Conservation (phyloP, 2,113 vertebrate species). For the Aspiorhynchus laticeps region DNA sequence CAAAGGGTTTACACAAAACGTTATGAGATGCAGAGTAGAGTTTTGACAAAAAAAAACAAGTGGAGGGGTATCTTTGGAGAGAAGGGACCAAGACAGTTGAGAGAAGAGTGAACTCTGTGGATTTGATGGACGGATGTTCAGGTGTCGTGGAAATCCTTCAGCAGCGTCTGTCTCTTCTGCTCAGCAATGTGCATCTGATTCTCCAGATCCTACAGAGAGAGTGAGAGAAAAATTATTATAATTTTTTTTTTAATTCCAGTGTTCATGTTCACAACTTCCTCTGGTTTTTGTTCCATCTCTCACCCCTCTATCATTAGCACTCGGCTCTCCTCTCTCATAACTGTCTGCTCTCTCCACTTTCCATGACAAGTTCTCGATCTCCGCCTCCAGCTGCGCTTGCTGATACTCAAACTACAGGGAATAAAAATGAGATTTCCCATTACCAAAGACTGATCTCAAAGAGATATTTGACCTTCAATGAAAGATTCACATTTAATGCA, state of each 20-base stretch:
- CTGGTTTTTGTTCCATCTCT: constrained; percentile 25
- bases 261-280: background rate
- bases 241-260: background rate
- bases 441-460: background rate
- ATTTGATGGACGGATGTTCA: constrained; percentile 71
- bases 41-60: constrained; percentile 57
- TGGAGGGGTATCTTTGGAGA: constrained; percentile 54
- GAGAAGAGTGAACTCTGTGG: constrained; percentile 61
- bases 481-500: background rate
- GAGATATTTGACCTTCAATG: background rate
- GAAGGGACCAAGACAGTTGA: constrained; percentile 40
- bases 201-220: constrained; percentile 86
- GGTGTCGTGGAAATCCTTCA: constrained; percentile 99
- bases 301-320: constrained; percentile 80
- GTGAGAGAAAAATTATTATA: background rate
- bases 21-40: constrained; percentile 45
- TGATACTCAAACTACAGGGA: constrained; percentile 94
- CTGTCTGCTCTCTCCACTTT: constrained; percentile 97
- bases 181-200: constrained; percentile 99
- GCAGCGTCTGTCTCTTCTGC: constrained; percentile 95
- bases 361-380: constrained; percentile 99
- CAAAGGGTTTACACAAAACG: constrained; percentile 14
- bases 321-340: constrained; percentile 91
- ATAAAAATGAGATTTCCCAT: constrained; percentile 1
- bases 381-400: constrained; percentile 97